A percentile compares a stretch with the other conserved stretches of the same genome.
Evolutionary conservation across 2,888 invertebrate species (phyloP).

Genomic region (Galerucella nymphaeae): DNA sequence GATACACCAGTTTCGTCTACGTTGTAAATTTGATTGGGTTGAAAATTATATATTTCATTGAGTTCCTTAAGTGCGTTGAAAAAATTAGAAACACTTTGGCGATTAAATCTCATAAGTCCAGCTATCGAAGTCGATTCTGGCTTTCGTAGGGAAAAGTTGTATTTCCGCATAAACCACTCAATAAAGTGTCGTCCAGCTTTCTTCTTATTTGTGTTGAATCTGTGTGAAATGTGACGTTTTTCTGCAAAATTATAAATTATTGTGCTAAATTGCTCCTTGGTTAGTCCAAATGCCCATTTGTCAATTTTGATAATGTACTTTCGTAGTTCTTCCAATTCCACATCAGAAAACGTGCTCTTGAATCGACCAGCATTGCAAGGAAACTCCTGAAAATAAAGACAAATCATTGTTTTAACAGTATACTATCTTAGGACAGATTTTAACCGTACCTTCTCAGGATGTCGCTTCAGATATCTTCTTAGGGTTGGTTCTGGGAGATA

Average conservation of each 20-base stretch:
- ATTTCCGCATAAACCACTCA: conserved; percentile 33
- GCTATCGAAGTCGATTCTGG: conserved; percentile 37
- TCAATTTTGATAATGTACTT: no score
- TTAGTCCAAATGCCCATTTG: no score
- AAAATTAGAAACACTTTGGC: conserved; percentile 2
- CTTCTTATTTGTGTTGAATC: no score
- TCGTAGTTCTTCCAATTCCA: conserved; percentile 16
- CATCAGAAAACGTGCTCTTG: conserved; percentile 31
- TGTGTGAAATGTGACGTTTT: conserved; percentile 22
- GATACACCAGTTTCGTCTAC: no score
- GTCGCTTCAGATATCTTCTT: conserved; percentile 18
- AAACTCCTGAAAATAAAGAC: no score
- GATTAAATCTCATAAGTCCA: conserved; percentile 33
- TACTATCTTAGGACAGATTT: conserved; percentile 14
- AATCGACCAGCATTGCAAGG: conserved; percentile 21
- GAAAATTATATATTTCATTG: no score
- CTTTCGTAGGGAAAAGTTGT: conserved; percentile 28
- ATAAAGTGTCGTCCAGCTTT: no score
- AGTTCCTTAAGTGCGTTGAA: no score
- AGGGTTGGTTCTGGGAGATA: conserved; percentile 19
- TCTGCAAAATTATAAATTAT: conserved; percentile 32
- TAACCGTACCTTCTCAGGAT: conserved; percentile 15
- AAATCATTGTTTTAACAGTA: background rate
- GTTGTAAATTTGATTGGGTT: no score
- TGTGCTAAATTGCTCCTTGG: conserved; percentile 21